Conservation (phyloP, 2,797 vertebrate genomes). For the Periparus ater region DNA sequence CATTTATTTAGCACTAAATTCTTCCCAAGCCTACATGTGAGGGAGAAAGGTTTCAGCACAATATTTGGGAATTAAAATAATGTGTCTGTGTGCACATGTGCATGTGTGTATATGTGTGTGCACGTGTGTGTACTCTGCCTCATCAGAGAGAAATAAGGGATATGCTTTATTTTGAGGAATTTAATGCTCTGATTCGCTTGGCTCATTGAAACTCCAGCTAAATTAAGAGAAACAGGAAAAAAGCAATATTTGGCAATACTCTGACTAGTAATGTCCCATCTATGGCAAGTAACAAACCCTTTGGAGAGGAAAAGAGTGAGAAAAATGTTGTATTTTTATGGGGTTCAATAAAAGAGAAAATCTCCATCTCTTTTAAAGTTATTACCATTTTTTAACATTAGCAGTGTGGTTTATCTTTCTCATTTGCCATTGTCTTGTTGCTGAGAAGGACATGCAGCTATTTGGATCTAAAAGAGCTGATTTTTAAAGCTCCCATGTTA, state of each 20-base stretch:
- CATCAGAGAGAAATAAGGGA: background rate
- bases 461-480: background rate
- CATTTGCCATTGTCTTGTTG: background rate
- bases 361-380: background rate
- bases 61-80: slow-evolving; percentile 52
- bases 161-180: background rate
- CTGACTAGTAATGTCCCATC: background rate
- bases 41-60: slow-evolving; percentile 61
- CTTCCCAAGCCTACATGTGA: slow-evolving; percentile 66
- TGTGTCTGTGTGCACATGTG: background rate
- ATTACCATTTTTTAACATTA: background rate
- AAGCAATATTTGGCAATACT: background rate
- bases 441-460: background rate
- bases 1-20: slow-evolving; percentile 84
- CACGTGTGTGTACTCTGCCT: background rate
- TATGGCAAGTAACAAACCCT: background rate
- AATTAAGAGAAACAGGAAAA: background rate
- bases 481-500: background rate
- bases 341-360: background rate
- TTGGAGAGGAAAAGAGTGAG: background rate
- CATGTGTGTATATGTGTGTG: background rate
- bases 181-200: background rate
- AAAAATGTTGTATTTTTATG: background rate
- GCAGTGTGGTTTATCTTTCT: background rate
- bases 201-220: background rate